Conservation (phyloP, 2,888 invertebrate genomes). For the Encarsia formosa region DNA sequence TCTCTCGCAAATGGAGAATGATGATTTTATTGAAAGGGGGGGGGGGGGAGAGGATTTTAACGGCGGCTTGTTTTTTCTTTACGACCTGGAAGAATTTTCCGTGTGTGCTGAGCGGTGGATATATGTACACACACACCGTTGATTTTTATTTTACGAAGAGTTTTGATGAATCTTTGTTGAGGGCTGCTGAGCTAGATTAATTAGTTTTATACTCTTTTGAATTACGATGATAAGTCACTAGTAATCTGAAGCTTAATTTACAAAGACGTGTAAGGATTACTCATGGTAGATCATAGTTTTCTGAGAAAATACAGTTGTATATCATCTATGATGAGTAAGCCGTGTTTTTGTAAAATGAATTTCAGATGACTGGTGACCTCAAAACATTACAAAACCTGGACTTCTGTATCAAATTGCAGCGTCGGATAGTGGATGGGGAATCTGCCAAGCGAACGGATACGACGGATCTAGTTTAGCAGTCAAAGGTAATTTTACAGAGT, state of each 20-base stretch:
- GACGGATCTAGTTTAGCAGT: slow-evolving; percentile 22
- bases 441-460: slow-evolving; percentile 27
- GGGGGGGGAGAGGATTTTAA: too few relatives aligned
- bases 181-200: too few relatives aligned
- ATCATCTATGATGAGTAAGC: too few relatives aligned
- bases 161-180: too few relatives aligned
- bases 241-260: slow-evolving; percentile 23
- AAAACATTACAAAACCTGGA: slow-evolving; percentile 25
- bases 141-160: too few relatives aligned
- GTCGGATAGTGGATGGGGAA: slow-evolving; percentile 27
- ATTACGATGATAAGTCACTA: slow-evolving; percentile 16
- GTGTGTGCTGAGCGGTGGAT: too few relatives aligned
- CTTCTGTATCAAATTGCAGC: slow-evolving; percentile 27
- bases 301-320: too few relatives aligned
- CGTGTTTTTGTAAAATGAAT: slow-evolving; percentile 24
- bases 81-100: too few relatives aligned
- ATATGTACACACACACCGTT: too few relatives aligned
- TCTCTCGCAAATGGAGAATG: too few relatives aligned
- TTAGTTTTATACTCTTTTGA: slow-evolving; percentile 20
- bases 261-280: slow-evolving; percentile 15
- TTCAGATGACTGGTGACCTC: slow-evolving; percentile 25
- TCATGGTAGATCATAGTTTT: slow-evolving; percentile 10
- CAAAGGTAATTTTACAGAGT: slow-evolving; percentile 19
- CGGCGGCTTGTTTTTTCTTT: too few relatives aligned
- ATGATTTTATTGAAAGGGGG: too few relatives aligned